phyloP scores from a whole-genome alignment of 64 coral and sea anemone species.

The Dendronephthya gigantea region DNA sequence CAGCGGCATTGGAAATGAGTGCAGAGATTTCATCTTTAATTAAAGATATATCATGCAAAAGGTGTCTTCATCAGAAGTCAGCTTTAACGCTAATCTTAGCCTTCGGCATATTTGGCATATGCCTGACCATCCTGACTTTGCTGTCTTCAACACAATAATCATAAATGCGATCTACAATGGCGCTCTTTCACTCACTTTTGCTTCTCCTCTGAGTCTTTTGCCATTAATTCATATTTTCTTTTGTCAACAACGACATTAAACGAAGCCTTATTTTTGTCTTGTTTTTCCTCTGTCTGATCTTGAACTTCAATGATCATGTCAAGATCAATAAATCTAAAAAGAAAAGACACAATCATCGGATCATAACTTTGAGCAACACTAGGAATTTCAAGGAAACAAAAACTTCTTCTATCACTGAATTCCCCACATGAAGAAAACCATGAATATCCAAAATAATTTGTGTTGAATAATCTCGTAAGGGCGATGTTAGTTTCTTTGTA shows the following conservation, averaged over 20 bases:
- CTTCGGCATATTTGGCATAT: no score
- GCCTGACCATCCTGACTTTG: no score
- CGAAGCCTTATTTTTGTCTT: slow-evolving; percentile 72
- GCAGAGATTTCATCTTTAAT: neutral
- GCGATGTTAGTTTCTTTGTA: no score
- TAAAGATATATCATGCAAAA: neutral
- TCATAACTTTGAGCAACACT: no score
- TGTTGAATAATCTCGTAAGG: no score
- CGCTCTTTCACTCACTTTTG: slow-evolving; percentile 46
- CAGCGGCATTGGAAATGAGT: neutral
- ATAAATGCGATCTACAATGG: no score
- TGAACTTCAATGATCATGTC: slow-evolving; percentile 86
- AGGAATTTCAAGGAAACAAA: no score
- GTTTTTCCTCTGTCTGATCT: slow-evolving; percentile 50
- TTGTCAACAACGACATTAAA: slow-evolving; percentile 67
- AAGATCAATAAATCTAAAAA: slow-evolving; percentile 71
- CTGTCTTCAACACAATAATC: no score
- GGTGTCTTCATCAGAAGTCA: no score
- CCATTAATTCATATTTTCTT: slow-evolving; percentile 81
- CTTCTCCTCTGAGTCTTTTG: slow-evolving; percentile 85
- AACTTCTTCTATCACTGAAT: neutral
- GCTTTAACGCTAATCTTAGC: no score
- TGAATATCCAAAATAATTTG: no score
- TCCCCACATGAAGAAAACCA: neutral
- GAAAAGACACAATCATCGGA: neutral